Percentiles rank a stretch among this genome's conserved stretches.
These are phyloP conservation scores for Aethina tumida DNA, from an alignment of 1,140 invertebrate genomes.

Conservation along the genomic window DNA sequence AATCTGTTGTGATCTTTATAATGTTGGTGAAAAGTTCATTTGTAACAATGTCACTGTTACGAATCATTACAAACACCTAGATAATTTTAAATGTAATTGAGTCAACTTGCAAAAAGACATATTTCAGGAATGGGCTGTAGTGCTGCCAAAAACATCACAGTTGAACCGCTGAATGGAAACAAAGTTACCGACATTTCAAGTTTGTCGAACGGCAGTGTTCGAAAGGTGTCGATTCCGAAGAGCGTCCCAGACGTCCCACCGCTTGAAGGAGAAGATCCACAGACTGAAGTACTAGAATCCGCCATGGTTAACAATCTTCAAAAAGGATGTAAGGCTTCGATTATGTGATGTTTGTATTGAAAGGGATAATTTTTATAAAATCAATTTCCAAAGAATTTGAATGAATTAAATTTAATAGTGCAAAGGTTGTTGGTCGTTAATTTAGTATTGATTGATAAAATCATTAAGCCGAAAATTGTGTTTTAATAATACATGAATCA, in stretches of 20 bases:
- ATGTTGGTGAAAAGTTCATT: too few relatives aligned
- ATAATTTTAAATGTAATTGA: too few relatives aligned
- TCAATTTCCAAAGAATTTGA: conserved; percentile 1
- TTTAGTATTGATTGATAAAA: conserved; percentile 1
- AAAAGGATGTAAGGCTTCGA: conserved; percentile 19
- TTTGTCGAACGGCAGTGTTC: conserved; percentile 6
- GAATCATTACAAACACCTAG: too few relatives aligned
- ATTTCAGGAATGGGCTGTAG: conserved; percentile 28
- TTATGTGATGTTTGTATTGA: not conserved
- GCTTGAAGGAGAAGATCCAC: conserved; percentile 26
- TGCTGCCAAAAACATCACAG: conserved; percentile 31
- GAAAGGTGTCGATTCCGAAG: conserved; percentile 20
- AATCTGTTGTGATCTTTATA: too few relatives aligned
- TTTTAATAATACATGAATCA: conserved; percentile 2
- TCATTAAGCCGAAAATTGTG: conserved; percentile 5
- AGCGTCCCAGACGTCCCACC: conserved; percentile 20
- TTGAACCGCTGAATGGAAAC: conserved; percentile 24
- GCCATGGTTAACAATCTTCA: conserved; percentile 27
- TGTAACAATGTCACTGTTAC: too few relatives aligned
- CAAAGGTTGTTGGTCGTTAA: not conserved
- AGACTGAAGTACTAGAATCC: conserved; percentile 25
- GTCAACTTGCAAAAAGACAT: conserved; percentile 4
- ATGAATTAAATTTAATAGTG: not conserved
- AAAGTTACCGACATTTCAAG: conserved; percentile 13
- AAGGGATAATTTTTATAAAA: not conserved